Percentiles rank a stretch among this genome's conserved stretches.
Evolutionary conservation across 2,888 invertebrate genomes (phyloP).

Genomic region (Tanypteryx hageni): DNA sequence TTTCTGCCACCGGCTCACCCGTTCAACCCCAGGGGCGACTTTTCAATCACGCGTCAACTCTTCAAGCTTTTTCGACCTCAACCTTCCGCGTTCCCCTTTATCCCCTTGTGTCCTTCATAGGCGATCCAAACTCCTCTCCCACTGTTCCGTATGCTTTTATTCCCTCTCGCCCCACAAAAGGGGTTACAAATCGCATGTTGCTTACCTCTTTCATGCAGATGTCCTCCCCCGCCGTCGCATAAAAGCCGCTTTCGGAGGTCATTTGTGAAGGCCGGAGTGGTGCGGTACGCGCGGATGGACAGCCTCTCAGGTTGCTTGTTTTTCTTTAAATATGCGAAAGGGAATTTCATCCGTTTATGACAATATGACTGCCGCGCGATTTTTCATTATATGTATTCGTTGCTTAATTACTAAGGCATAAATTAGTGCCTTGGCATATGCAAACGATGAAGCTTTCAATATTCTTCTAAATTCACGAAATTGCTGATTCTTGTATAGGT

Average conservation of each 20-base stretch:
- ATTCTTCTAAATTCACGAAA: no score
- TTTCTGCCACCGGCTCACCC: neutral
- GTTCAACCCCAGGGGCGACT: neutral
- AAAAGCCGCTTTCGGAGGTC: neutral
- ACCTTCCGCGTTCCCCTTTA: neutral
- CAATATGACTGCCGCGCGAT: no score
- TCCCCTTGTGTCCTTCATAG: neutral
- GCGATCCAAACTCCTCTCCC: neutral
- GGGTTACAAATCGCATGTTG: neutral
- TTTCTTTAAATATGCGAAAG: no score
- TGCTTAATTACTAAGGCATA: no score
- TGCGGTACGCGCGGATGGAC: neutral
- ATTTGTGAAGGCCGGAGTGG: neutral
- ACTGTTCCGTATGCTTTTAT: neutral
- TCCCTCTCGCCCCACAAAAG: neutral
- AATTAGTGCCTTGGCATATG: no score
- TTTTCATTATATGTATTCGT: no score
- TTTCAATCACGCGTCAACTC: constrained; percentile 46
- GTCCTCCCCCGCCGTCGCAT: neutral
- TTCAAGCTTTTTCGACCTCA: neutral
- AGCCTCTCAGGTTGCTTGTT: no score
- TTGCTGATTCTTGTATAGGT: no score
- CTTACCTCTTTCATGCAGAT: neutral
- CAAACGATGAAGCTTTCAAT: no score
- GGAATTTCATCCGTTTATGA: no score